These are phyloP conservation scores for Eulithis prunata DNA, from an alignment of 2,888 invertebrate species.

Conservation along the genomic window DNA sequence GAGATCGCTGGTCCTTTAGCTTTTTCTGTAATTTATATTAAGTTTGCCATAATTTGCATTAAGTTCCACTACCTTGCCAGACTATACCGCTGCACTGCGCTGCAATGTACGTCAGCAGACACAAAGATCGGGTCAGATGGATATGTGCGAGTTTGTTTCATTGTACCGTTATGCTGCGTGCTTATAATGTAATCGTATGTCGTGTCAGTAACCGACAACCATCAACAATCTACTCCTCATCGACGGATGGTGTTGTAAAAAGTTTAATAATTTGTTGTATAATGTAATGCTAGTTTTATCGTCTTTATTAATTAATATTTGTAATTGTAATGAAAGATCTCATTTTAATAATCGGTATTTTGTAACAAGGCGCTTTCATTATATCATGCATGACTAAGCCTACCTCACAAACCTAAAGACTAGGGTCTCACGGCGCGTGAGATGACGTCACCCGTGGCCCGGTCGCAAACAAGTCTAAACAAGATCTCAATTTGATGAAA, in stretches of 20 bases:
- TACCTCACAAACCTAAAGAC: conserved; percentile 83
- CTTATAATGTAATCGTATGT: conserved; percentile 62
- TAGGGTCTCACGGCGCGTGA: conserved; percentile 53
- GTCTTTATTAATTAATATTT: conserved; percentile 81
- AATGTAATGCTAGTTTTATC: conserved; percentile 82
- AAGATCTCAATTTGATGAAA: conserved; percentile 85
- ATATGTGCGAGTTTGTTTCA: conserved; percentile 59
- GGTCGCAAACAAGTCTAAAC: conserved; percentile 80
- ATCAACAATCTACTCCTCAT: conserved; percentile 61
- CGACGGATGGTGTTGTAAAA: conserved; percentile 71
- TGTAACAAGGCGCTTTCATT: conserved; percentile 85
- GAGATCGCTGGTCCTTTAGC: conserved; percentile 42
- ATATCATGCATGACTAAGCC: conserved; percentile 85
- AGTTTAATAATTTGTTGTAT: conserved; percentile 82
- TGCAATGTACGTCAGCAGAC: conserved; percentile 17
- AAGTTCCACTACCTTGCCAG: conserved; percentile 38
- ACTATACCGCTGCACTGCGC: conserved; percentile 15
- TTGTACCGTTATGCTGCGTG: conserved; percentile 76
- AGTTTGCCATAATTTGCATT: conserved; percentile 43
- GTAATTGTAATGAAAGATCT: conserved; percentile 85
- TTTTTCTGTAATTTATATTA: conserved; percentile 28
- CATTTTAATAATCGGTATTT: conserved; percentile 85
- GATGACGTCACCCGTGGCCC: conserved; percentile 53
- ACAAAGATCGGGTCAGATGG: conserved; percentile 28
- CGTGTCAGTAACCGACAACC: conserved; percentile 56